Base-by-base conservation (phyloP, 2,888 invertebrate genomes). In the Torymus auratus region DNA sequence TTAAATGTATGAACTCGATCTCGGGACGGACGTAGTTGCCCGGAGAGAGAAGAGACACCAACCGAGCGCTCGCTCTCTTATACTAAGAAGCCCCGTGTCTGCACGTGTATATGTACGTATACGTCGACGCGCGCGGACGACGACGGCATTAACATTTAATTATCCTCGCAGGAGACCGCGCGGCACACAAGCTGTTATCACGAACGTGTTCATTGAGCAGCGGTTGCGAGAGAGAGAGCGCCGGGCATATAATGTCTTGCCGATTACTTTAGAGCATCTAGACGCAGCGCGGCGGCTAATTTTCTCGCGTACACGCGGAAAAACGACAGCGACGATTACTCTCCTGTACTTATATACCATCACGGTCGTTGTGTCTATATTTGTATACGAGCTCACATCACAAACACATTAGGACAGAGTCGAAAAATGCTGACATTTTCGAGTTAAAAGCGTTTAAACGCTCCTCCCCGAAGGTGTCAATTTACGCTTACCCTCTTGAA, bases 1-100 rank as follows among this genome's bases (percentile, higher is more conserved):
- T 78, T 79, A 64, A 82, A 82, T 74, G 80, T 82, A 79, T 78
- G 78, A 68, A 81, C 78, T 81, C 70, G 61, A 41, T 74, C 79
- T 2, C 12, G 2, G 41, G 73, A 13, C 17, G 52, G 55, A 73
- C 23, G 60, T 7, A 41, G 41, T 41, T 41, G 41, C 41, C 7
- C 20, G 14, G 10, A 14, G 56, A 14, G 65, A 1, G 50, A 28
- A 50, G n/a, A n/a, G 28, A 65, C 65, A 13, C 50, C 56, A 14
- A 56, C 56, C 7, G 13, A 64, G 28, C 65, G 28, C 13, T 41
- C 41, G 5, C 7, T 5, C 41, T 41, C 7, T 41, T 7, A 41
- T 41, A 41, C 41, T 41, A 41, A 41, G 41, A 41, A 41, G 1
- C 41, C 41, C 7, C 41, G 5, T 41, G 41, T n/a, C n/a, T 41